Evolutionary conservation across 2,797 vertebrate species (phyloP), one percentile per base, ranked within the genome.

Genomic region (Streptopelia turtur): DNA sequence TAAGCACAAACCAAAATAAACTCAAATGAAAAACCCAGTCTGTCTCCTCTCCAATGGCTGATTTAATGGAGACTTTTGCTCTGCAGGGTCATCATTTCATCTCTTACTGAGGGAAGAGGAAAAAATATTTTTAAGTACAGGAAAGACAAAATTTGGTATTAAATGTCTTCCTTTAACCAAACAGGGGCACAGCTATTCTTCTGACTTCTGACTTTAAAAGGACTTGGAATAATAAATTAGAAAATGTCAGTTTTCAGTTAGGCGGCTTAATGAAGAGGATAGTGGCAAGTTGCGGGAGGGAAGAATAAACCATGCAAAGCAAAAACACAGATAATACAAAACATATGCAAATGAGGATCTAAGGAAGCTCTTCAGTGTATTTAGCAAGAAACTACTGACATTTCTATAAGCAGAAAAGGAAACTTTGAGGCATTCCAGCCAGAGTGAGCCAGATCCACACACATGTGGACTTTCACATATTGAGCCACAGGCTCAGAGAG

Each of bases 1-100:
- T 89, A 92, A 92, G 69, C 57, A 83, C 52, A 92, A 95, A 92
- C 1, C 50, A 96, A 96, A 96, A 95, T 83, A 95, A 96, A 95
- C 85, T 63, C 50, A 33, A 12, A 59, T 31, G 41, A 88, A 96
- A 92, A 83, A 25, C n/a, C 5, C 53, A 77, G 45, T 16, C 86
- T 83, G 64, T n/a, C 65, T 76, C 41, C n/a, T 56, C 56, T 89
- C 59, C 33, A 66, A 5, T 16, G 47, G 47, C 39, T 93, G 90
- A 78, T 86, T 90, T 93, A 94, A 90, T 82, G 72, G 49, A 76
- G 45, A 56, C 39, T 83, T 83, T 35, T 91, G 43, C 39, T 93
- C 66, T 83, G 61, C 35, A 55, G 37, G 69, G 91, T 94, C 83
- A 86, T 91, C 91, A 91, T 94, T 96, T 95, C 56, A 82, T 94